Evolutionary conservation across 2,888 invertebrate species (phyloP).

Genomic region (Rhabditophanes sp.): DNA sequence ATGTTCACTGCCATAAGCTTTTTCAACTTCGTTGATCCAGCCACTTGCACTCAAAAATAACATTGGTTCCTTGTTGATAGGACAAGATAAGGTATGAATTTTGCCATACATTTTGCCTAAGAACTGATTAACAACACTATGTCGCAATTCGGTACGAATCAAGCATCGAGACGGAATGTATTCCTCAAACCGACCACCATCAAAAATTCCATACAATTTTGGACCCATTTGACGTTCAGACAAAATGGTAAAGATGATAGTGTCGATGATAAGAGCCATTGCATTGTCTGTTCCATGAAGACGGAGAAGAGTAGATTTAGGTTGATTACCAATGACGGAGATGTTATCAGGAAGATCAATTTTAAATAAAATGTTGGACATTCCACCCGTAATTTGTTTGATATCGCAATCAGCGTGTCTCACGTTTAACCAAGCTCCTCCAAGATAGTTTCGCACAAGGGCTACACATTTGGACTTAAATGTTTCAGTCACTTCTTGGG

Average conservation of each 20-base stretch:
- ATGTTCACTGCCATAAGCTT: too few relatives aligned
- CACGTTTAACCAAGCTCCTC: too few relatives aligned
- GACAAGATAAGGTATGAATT: slow-evolving; percentile 71
- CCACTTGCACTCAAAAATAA: slow-evolving; percentile 77
- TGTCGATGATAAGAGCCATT: slow-evolving; percentile 79
- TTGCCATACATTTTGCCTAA: slow-evolving; percentile 82
- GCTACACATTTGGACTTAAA: too few relatives aligned
- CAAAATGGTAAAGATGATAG: slow-evolving; percentile 80
- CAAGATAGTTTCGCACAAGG: too few relatives aligned
- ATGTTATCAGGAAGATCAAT: slow-evolving; percentile 1
- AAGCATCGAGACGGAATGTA: slow-evolving; percentile 57
- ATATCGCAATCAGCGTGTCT: too few relatives aligned
- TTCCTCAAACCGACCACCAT: slow-evolving; percentile 59
- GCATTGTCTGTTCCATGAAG: slow-evolving; percentile 48
- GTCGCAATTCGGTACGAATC: slow-evolving; percentile 1
- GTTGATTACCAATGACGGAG: slow-evolving; percentile 4
- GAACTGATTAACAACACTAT: slow-evolving; percentile 50
- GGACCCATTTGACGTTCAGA: slow-evolving; percentile 82
- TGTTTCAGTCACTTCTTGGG: too few relatives aligned
- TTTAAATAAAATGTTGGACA: slow-evolving; percentile 6
- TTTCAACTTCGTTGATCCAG: slow-evolving; percentile 15
- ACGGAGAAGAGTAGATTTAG: slow-evolving; percentile 18
- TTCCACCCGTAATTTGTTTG: too few relatives aligned
- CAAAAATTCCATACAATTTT: slow-evolving; percentile 79
- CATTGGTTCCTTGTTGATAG: slow-evolving; percentile 77